Conservation (phyloP, 2,113 vertebrate genomes). For the Scomber scombrus region DNA sequence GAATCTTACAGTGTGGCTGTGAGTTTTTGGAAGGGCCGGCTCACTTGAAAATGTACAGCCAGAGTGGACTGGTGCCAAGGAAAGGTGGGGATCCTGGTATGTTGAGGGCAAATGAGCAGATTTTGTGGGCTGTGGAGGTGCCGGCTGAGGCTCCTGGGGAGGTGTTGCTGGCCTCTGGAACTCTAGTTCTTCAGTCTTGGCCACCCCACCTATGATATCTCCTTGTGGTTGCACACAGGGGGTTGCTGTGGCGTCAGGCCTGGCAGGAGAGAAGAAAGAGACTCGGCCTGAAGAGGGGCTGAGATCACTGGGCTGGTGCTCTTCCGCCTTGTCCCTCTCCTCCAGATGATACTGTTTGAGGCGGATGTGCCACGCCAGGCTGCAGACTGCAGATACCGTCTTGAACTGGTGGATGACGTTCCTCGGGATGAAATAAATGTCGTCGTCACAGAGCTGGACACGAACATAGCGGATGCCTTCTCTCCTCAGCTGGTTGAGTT, state of each 20-base stretch:
- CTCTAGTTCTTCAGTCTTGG: conserved; percentile 71
- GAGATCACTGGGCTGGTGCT: conserved; percentile 73
- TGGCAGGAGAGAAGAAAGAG: conserved; percentile 66
- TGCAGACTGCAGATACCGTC: conserved; percentile 98
- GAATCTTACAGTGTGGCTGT: conserved; percentile 13
- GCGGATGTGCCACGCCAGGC: conserved; percentile 98
- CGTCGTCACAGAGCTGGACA: conserved; percentile 95
- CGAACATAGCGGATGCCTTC: conserved; percentile 96
- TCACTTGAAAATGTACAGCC: conserved; percentile 48
- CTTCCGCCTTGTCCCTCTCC: conserved; percentile 71
- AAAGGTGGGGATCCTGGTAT: conserved; percentile 28
- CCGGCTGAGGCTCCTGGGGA: conserved; percentile 68
- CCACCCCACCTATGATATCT: conserved; percentile 78
- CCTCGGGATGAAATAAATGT: conserved; percentile 99
- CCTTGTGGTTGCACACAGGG: conserved; percentile 81
- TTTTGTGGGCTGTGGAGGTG: conserved; percentile 67
- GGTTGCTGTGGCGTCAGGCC: conserved; percentile 82
- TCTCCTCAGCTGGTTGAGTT: conserved; percentile 97
- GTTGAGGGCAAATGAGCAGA: conserved; percentile 54
- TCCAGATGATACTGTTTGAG: conserved; percentile 92
- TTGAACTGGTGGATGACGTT: conserved; percentile 99
- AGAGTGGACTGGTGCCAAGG: conserved; percentile 36
- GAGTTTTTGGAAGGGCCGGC: conserved; percentile 56
- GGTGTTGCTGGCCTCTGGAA: conserved; percentile 84
- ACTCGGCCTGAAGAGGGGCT: conserved; percentile 67